Base-by-base conservation (phyloP, 2,888 invertebrate genomes). In the Mythimna albipuncta region DNA sequence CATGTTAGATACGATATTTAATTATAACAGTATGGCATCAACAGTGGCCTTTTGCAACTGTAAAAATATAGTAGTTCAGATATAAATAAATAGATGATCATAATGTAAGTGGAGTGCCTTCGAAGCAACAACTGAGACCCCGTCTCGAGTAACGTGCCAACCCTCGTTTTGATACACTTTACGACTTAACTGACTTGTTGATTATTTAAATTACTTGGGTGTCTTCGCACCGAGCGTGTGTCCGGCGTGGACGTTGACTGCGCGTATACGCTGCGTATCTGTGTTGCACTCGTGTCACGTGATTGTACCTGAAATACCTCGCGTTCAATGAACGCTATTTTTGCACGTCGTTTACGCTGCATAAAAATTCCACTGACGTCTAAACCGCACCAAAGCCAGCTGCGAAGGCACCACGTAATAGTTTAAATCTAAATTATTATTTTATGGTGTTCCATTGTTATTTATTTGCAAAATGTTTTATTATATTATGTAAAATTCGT, bases 31-130 rank as follows among this genome's bases (percentile, higher is more conserved):
- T 62, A 68, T 71, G 75, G 85, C 80, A 84, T 82, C 80, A 82
- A 61, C 72, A 77, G 83, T 59, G 78, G 78, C 78, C 84, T 83
- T 84, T 82, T 68, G 72, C 55, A 58, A 67, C 72, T 68, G 62
- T 82, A 72, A 81, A 63, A 81, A 65, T 68, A 62, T 58, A 68
- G 59, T 84, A 84, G 69, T 72, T 72, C 72, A 76, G 70, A 69
- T 74, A 70, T 72, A 50, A 79, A 75, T 71, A 77, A 75, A 77
- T 80, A 78, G 26, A 72, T 71, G 52, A 73, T 57, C 64, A 38
- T 71, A 44, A 54, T 47, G 21, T 70, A 82, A 75, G 69, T 74
- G 47, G 75, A 83, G 85, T 85, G 85, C 80, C 84, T 88, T 88
- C 68, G 63, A 69, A 50, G 66, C 73, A 79, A 74, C 70, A 73